Conservation (phyloP, 1,140 invertebrate species). For the Panonychus citri region DNA sequence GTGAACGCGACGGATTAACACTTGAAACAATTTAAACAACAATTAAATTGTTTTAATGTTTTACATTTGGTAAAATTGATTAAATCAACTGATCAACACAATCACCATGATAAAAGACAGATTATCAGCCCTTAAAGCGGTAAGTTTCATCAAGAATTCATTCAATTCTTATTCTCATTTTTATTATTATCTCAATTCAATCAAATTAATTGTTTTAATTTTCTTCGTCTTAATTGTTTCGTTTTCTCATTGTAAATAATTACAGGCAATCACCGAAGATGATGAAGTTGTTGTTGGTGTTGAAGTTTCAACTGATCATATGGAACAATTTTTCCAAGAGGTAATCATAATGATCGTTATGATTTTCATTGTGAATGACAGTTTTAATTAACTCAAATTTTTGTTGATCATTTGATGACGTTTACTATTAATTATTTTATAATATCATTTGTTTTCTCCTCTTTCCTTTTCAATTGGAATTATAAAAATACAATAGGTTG, state of each 20-base stretch:
- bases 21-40: too few species aligned
- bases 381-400: neutral
- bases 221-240: neutral
- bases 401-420: conserved; percentile 4
- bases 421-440: too few species aligned
- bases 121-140: conserved; percentile 14
- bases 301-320: conserved; percentile 19
- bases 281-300: conserved; percentile 23
- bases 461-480: too few species aligned
- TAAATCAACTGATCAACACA: too few species aligned
- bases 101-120: conserved; percentile 16
- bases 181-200: neutral
- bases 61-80: too few species aligned
- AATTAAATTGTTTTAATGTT: too few species aligned
- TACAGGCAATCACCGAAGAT: conserved; percentile 17
- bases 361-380: neutral
- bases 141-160: conserved; percentile 9
- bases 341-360: conserved; percentile 19
- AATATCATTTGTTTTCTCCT: conserved; percentile 5
- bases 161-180: neutral
- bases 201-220: neutral
- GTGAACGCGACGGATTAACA: too few species aligned
- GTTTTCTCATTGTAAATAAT: neutral
- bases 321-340: conserved; percentile 27
- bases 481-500: too few species aligned